Conservation (phyloP, 2,797 vertebrate genomes). For the Brachyrhaphis roseni region DNA sequence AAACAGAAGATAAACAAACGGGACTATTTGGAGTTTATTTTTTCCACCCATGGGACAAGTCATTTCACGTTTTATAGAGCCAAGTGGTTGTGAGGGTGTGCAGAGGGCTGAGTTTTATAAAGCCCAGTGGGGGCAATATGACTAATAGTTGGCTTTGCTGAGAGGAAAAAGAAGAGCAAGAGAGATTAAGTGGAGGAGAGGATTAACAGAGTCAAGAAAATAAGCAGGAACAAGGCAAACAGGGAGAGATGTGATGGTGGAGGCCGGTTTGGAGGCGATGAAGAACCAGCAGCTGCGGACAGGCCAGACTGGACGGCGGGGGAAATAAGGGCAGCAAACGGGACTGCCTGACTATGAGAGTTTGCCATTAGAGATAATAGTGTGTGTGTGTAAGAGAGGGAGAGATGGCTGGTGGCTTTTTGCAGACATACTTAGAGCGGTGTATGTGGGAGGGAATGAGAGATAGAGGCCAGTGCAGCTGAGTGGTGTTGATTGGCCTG, state of each 20-base stretch:
- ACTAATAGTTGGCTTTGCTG: conserved; percentile 66
- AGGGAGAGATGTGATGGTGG: conserved; percentile 26
- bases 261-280: conserved; percentile 21
- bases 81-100: conserved; percentile 45
- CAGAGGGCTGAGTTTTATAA: conserved; percentile 57
- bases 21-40: conserved; percentile 59
- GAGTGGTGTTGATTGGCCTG: conserved; percentile 85
- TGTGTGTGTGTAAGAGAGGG: conserved; percentile 18
- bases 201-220: conserved; percentile 65
- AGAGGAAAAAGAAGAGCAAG: conserved; percentile 51
- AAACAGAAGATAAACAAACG: conserved; percentile 77
- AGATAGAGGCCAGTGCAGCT: conserved; percentile 72
- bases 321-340: conserved; percentile 44
- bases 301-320: conserved; percentile 33
- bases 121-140: conserved; percentile 67
- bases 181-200: conserved; percentile 61
- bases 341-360: conserved; percentile 43
- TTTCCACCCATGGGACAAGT: conserved; percentile 66
- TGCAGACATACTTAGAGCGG: conserved; percentile 62
- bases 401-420: conserved; percentile 67
- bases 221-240: conserved; percentile 56
- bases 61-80: conserved; percentile 64
- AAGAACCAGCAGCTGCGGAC: conserved; percentile 23
- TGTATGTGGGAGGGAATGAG: conserved; percentile 60
- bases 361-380: conserved; percentile 60